Evolutionary conservation across 2,113 vertebrate genomes (phyloP), one percentile per base, ranked within the genome.

Genomic region (Chloebia gouldiae): DNA sequence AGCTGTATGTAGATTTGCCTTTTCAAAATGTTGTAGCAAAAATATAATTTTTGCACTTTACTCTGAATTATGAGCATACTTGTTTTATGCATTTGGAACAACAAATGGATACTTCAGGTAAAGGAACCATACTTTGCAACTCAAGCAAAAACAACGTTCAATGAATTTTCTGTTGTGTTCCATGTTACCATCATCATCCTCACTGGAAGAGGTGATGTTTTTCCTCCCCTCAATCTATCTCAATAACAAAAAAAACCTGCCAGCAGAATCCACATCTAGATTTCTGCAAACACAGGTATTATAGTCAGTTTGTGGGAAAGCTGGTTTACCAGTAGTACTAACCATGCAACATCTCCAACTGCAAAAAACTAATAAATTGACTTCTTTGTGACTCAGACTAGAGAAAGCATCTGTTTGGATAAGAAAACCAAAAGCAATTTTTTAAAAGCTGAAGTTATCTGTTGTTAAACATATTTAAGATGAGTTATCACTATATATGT

Each of bases 251-350:
- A 22, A 44, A 5, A 7, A 23, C 4, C 59, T 65, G 9, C 15
- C n/a, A 10, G 19, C 23, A 37, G 49, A 92, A 75, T 31, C 1
- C 0, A 68, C 0, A 0, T 27, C 20, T 50, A 35, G 45, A 49
- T 78, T 86, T 56, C 68, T 81, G 40, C 4, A 8, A 44, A 33
- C 7, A 30, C 14, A 12, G 27, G 12, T 39, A 19, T 3, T 56
- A 8, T 10, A 54, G 17, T 47, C 15, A 78, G 35, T 30, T 63
- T 77, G 21, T 51, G 28, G 12, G 33, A 53, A 86, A 94, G 10
- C 4, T 86, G 80, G 5, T 47, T 92, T 81, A 70, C 28, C 27
- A 78, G 20, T 16, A 30, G 5, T 16, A 61, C 24, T 47, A 86
- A 65, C 35, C 27, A 23, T 20, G 13, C 9, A 16, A 60, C n/a